phyloP scores from a whole-genome alignment of 2,888 invertebrate species.

The Taenaris catops region DNA sequence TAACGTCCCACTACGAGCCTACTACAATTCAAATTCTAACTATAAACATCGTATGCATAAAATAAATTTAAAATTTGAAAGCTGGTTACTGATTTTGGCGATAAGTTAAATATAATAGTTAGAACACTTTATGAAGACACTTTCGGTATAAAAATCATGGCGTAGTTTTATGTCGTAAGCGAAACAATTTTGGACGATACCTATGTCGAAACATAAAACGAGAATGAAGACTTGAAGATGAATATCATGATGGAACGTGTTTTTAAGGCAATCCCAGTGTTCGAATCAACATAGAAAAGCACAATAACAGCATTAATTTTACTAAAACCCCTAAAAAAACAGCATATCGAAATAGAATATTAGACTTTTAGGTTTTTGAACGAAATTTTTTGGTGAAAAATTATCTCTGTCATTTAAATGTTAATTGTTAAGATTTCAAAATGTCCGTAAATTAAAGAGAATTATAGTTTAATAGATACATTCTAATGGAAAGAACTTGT shows the following conservation, averaged over 20 bases:
- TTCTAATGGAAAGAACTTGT: slow-evolving; percentile 15
- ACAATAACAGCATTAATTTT: slow-evolving; percentile 9
- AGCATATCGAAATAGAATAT: slow-evolving; percentile 22
- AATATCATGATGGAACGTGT: slow-evolving; percentile 8
- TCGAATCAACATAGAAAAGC: background rate
- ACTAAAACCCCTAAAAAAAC: slow-evolving; percentile 13
- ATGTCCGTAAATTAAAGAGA: slow-evolving; percentile 20
- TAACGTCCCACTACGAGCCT: no score
- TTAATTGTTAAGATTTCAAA: slow-evolving; percentile 20
- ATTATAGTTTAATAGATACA: slow-evolving; percentile 16
- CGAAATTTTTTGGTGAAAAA: slow-evolving; percentile 10
- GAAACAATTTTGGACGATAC: slow-evolving; percentile 6
- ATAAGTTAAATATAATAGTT: no score
- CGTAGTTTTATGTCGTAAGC: slow-evolving; percentile 11
- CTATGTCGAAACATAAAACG: slow-evolving; percentile 15
- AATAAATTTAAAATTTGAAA: no score
- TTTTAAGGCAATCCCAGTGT: slow-evolving; percentile 12
- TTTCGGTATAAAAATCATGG: background rate
- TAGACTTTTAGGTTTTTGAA: slow-evolving; percentile 13
- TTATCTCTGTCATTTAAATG: slow-evolving; percentile 7
- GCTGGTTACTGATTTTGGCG: no score
- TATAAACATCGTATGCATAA: no score
- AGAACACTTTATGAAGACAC: no score
- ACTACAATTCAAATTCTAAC: no score
- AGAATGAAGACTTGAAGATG: slow-evolving; percentile 24